These are phyloP conservation scores for Xestia ashworthii DNA, from an alignment of 2,888 invertebrate genomes.

Conservation along the genomic window DNA sequence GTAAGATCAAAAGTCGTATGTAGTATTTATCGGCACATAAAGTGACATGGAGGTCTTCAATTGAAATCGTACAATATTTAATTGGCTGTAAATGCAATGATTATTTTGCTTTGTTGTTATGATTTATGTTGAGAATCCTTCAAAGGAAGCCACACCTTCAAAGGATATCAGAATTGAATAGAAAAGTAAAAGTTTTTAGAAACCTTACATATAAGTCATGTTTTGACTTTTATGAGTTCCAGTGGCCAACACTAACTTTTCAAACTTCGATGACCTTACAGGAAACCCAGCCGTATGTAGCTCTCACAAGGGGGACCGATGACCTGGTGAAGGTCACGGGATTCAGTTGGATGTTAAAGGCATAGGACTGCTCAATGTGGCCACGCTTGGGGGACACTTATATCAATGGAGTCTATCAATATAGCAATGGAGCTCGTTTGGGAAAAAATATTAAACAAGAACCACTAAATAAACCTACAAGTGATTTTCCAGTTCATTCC, in stretches of 20 bases:
- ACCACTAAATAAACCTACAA: background rate
- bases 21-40: conserved; percentile 53
- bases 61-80: conserved; percentile 46
- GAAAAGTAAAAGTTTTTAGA: background rate
- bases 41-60: conserved; percentile 39
- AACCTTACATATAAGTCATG: background rate
- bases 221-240: background rate
- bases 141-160: background rate
- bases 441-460: background rate
- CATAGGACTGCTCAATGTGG: background rate
- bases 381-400: background rate
- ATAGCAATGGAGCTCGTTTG: background rate
- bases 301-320: background rate
- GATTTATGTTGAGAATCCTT: conserved; percentile 10
- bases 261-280: background rate
- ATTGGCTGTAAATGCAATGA: conserved; percentile 43
- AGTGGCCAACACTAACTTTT: background rate
- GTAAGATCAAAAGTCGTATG: conserved; percentile 51
- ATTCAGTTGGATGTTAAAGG: background rate
- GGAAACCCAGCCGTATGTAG: background rate
- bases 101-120: conserved; percentile 25
- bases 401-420: background rate
- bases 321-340: background rate
- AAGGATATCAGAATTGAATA: background rate
- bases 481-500: background rate